Conservation (phyloP, 2,888 invertebrate species). For the Eumacrocentrus americanus region DNA sequence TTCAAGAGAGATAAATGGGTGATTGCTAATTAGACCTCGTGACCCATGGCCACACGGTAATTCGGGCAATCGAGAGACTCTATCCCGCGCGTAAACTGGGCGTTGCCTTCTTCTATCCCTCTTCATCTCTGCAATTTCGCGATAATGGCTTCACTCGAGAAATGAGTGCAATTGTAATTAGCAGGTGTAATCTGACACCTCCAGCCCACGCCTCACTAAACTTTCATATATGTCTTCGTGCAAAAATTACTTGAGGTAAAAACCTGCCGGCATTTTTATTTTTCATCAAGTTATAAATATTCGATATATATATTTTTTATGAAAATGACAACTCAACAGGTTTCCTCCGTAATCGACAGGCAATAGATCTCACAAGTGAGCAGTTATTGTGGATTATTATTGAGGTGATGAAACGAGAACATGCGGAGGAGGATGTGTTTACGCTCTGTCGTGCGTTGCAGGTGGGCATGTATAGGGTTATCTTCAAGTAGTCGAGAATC, state of each 20-base stretch:
- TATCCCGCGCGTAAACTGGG: conserved; percentile 8
- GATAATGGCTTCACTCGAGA: conserved; percentile 29
- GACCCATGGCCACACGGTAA: conserved; percentile 29
- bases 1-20: conserved; percentile 50
- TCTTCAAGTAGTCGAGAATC: conserved; percentile 15
- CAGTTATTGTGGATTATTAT: too few relatives aligned
- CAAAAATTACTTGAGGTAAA: too few relatives aligned
- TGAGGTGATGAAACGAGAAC: conserved; percentile 38
- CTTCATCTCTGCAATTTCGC: conserved; percentile 37
- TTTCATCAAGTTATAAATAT: too few relatives aligned
- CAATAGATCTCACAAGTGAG: conserved; percentile 6
- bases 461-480: conserved; percentile 19
- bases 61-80: conserved; percentile 1
- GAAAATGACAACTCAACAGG: background rate
- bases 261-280: too few relatives aligned
- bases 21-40: conserved; percentile 57
- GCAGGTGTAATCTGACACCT: conserved; percentile 23
- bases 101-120: conserved; percentile 36
- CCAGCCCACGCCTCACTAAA: background rate
- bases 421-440: conserved; percentile 51
- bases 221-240: background rate
- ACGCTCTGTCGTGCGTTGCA: conserved; percentile 23
- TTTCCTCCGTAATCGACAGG: background rate
- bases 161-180: conserved; percentile 29
- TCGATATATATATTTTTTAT: background rate